phyloP scores from a whole-genome alignment of 2,797 vertebrate genomes.

The Chromobotia macracanthus region DNA sequence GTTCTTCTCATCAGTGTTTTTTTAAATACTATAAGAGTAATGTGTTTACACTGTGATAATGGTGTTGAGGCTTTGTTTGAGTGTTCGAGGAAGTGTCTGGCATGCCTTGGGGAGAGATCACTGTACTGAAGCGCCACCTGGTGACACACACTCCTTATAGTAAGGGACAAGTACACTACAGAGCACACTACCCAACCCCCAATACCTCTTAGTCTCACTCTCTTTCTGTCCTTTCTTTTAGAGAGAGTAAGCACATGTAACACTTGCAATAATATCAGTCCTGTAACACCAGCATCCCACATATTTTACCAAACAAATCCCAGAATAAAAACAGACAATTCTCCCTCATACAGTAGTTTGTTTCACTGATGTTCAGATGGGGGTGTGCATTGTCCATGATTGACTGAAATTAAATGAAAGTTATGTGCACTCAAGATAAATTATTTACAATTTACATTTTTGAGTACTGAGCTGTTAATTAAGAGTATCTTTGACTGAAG shows the following conservation, averaged over 20 bases:
- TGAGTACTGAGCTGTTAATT: too few species aligned
- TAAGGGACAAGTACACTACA: background rate
- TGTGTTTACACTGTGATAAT: constrained; percentile 30
- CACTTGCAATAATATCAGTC: background rate
- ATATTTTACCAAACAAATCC: background rate
- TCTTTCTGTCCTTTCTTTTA: constrained; percentile 10
- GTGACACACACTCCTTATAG: constrained; percentile 66
- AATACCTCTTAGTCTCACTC: background rate
- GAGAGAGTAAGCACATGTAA: background rate
- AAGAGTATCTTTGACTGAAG: too few species aligned
- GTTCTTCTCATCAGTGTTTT: background rate
- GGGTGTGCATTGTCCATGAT: too few species aligned
- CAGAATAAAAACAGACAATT: background rate
- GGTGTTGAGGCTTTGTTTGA: constrained; percentile 50
- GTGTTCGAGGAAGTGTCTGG: constrained; percentile 30
- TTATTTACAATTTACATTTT: too few species aligned
- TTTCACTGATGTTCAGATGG: too few species aligned
- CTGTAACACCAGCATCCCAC: background rate
- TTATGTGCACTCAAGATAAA: too few species aligned
- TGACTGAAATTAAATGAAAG: too few species aligned
- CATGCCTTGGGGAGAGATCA: constrained; percentile 62
- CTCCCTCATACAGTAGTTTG: too few species aligned
- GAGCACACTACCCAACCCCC: constrained; percentile 30
- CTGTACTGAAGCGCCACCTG: constrained; percentile 96
- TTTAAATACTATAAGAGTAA: constrained; percentile 7